Base-by-base conservation (phyloP, 2,888 invertebrate species). In the Campaea margaritaria region DNA sequence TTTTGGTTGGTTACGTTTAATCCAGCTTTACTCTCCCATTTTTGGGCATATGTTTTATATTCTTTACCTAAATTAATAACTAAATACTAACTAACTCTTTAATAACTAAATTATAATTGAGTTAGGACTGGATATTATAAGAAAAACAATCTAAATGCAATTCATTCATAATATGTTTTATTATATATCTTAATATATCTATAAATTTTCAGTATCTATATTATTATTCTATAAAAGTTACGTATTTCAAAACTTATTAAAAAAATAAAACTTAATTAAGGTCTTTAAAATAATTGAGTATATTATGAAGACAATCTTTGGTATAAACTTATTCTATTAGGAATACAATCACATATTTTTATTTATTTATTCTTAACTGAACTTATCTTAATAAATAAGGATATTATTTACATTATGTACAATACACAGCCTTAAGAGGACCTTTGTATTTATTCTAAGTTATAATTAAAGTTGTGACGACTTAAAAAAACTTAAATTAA, bases 361-460 rank as follows among this genome's bases (percentile, higher is more conserved):
- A 28, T 44, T 34, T 46, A 45, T 31, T 15, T 39, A 14, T 14
- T 39, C 1, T 12, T 36, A 36, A 36, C 36, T 10, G 8, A 14
- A 7, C 4, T 39, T 36, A 54, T 21, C 28, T 31, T 31, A 31
- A 41, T 50, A 34, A 50, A 42, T 50, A 41, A 50, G 42, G 45
- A 44, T 28, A 54, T 28, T 77, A 85, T 86, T 85, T 84, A 86
- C 86, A 89, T 84, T 84, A 88, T 88, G 84, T 90, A 90, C 86
- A 83, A 68, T 73, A 83, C 83, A 89, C 87, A 89, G 87, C 83
- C 86, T 85, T 78, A 78, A 67, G 67, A 49, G 83, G 82, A 89
- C 85, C 84, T 84, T 89, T 81, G 76, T 81, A 81, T 82, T 79
- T 45, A 43, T 39, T 63, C 60, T 60, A 74, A 69, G 46, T 63